Percentiles rank a stretch among this genome's conserved stretches.
Evolutionary conservation across 2,797 vertebrate genomes (phyloP).

Genomic region (Lepilemur septentrionalis): DNA sequence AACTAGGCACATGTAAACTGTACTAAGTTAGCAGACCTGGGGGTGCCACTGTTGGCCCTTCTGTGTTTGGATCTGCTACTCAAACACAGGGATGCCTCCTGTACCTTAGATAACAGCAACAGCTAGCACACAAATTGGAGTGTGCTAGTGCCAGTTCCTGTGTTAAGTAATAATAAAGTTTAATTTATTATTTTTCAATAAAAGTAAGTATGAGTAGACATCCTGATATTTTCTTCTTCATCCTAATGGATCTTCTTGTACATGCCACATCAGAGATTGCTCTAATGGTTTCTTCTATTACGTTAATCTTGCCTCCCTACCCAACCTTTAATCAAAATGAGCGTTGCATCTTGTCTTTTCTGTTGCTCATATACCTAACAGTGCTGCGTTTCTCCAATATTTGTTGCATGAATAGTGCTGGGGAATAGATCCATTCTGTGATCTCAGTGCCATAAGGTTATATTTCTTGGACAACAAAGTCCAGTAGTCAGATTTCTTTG

Average conservation of each 20-base stretch:
- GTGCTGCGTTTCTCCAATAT: background rate
- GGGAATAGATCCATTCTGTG: background rate
- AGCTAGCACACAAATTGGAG: background rate
- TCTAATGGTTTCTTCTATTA: background rate
- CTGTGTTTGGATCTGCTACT: background rate
- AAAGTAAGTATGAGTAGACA: background rate
- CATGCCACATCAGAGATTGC: no score
- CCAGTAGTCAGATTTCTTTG: background rate
- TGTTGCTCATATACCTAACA: background rate
- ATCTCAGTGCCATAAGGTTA: background rate
- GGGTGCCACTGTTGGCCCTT: accelerated
- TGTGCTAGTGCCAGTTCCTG: background rate
- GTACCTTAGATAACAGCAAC: background rate
- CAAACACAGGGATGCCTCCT: background rate
- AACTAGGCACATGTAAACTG: accelerated
- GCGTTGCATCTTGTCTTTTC: background rate
- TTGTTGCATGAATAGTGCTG: background rate
- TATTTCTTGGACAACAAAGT: background rate
- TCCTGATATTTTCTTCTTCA: background rate
- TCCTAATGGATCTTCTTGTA: background rate
- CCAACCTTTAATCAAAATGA: background rate
- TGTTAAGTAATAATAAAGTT: background rate
- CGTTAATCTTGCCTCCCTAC: background rate
- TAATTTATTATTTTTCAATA: background rate
- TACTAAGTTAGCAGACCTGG: accelerated